These are phyloP conservation scores for Graptemys geographica DNA, from an alignment of 2,797 vertebrate species.

Conservation along the genomic window DNA sequence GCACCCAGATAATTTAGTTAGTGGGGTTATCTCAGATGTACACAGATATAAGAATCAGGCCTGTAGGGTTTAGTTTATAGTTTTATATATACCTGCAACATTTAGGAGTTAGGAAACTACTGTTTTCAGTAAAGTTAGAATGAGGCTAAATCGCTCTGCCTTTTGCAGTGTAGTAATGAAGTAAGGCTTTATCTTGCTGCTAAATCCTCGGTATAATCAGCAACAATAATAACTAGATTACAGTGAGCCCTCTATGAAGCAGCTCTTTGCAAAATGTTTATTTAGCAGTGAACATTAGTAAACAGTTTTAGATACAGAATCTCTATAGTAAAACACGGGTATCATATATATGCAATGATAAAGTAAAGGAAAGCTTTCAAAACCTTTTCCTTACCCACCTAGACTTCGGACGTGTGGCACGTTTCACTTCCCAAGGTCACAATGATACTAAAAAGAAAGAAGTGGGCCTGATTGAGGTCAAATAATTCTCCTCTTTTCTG, in stretches of 20 bases:
- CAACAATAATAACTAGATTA: neutral
- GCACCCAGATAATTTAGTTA: fast-evolving
- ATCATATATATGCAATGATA: fast-evolving
- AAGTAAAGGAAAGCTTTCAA: neutral
- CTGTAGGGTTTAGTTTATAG: neutral
- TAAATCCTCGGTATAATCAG: neutral
- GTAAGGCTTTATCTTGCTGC: neutral
- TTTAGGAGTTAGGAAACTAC: neutral
- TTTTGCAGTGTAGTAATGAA: conserved; percentile 2
- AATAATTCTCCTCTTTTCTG: neutral
- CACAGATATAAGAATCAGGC: neutral
- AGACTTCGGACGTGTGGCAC: fast-evolving
- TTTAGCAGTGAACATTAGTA: neutral
- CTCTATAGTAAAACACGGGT: neutral
- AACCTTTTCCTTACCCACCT: neutral
- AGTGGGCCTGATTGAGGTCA: neutral
- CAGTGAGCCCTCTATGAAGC: fast-evolving
- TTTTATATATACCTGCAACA: conserved; percentile 36
- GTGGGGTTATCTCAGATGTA: neutral
- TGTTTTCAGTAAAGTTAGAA: neutral
- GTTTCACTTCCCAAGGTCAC: fast-evolving
- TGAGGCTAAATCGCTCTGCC: neutral
- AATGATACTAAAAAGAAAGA: neutral
- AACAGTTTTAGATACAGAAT: neutral
- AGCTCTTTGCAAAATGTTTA: neutral